These are phyloP conservation scores for Unio delphinus DNA, from an alignment of 2,888 invertebrate species.

Conservation along the genomic window DNA sequence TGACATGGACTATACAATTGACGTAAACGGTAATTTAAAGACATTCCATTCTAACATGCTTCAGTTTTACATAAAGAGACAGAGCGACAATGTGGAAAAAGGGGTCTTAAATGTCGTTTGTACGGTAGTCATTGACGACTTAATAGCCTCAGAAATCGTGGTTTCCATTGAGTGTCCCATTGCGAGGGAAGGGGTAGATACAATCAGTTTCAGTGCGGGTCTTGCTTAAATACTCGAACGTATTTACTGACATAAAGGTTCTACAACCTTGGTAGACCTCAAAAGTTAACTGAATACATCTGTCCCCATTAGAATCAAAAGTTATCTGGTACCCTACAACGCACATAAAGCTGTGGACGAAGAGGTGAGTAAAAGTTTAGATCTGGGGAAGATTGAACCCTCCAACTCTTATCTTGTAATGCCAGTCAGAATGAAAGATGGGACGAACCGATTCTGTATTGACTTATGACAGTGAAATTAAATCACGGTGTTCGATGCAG, in stretches of 20 bases:
- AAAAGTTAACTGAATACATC: constrained; percentile 14
- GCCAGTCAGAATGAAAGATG: constrained; percentile 31
- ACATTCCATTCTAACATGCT: too few species aligned
- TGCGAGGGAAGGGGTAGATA: too few species aligned
- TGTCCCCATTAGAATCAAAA: constrained; percentile 15
- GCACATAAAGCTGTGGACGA: constrained; percentile 14
- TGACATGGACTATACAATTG: too few species aligned
- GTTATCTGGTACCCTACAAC: constrained; percentile 24
- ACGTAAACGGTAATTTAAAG: too few species aligned
- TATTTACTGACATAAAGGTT: constrained; percentile 15
- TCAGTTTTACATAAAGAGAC: too few species aligned
- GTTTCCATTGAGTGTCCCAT: too few species aligned
- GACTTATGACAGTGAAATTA: constrained; percentile 35
- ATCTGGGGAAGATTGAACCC: constrained; percentile 28
- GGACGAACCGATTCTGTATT: constrained; percentile 30
- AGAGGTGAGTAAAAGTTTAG: constrained; percentile 28
- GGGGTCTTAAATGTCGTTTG: too few species aligned
- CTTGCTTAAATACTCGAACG: constrained; percentile 10
- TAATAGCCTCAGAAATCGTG: too few species aligned
- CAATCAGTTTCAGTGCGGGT: background rate
- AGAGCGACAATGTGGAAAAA: too few species aligned
- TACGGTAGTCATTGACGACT: too few species aligned
- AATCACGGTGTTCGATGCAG: constrained; percentile 38
- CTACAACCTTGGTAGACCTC: constrained; percentile 16
- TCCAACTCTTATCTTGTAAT: constrained; percentile 30